Evolutionary conservation across 1,140 invertebrate genomes (phyloP).

Genomic region (Oryctes rhinoceros): DNA sequence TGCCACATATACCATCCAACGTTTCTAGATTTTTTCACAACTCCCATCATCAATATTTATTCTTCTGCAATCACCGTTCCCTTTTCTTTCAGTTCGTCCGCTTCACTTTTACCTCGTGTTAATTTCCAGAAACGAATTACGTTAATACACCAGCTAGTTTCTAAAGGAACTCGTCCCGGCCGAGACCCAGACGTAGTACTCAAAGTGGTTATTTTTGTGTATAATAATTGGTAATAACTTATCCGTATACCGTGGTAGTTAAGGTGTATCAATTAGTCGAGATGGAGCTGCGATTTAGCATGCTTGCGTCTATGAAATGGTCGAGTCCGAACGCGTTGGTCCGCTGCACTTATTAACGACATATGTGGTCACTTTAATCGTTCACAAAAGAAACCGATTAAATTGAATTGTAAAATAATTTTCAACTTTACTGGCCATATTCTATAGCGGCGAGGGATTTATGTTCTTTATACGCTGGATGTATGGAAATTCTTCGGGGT

Average conservation of each 20-base stretch:
- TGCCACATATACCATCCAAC: too few species aligned
- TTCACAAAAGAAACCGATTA: background rate
- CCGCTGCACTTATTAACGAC: constrained; percentile 8
- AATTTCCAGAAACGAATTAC: constrained; percentile 15
- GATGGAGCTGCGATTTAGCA: background rate
- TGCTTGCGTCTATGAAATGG: background rate
- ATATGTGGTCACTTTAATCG: constrained; percentile 14
- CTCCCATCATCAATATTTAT: too few species aligned
- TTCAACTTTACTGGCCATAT: background rate
- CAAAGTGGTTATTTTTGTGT: background rate
- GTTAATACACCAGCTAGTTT: background rate
- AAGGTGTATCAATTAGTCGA: constrained; percentile 7
- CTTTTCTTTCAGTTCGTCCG: background rate
- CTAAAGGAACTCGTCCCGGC: background rate
- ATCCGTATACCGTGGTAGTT: background rate
- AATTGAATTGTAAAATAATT: background rate
- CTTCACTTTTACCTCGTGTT: background rate
- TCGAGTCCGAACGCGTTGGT: background rate
- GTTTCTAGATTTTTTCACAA: too few species aligned
- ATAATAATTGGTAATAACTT: constrained; percentile 15
- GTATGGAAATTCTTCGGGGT: background rate
- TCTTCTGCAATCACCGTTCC: background rate
- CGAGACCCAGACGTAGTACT: background rate
- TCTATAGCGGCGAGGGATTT: background rate
- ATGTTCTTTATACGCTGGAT: background rate